Evolutionary conservation across 2,797 vertebrate genomes (phyloP), one percentile per base, ranked within the genome.

Genomic region (Poliocrania exsul): DNA sequence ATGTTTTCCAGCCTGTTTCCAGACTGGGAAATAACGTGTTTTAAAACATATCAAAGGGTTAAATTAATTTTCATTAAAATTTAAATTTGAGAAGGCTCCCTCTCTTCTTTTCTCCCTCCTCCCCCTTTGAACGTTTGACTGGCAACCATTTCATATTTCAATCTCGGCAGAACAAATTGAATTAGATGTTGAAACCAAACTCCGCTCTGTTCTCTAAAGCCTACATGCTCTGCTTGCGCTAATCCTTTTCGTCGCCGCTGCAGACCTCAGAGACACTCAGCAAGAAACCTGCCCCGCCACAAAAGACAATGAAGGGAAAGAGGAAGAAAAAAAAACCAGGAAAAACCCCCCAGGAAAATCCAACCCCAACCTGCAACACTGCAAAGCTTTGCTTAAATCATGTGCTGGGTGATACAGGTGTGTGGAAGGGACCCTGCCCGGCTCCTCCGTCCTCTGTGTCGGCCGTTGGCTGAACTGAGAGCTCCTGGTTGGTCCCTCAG

Each of bases 141-240:
- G 98, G 97, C 98, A 98, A 97, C 97, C 97, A 98, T 98, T 98
- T 98, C 98, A 97, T 97, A 98, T 98, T 98, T 98, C 98, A 97
- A 97, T 98, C 97, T 97, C 97, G 37, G 98, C 97, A 98, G 98
- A 98, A 98, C 98, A 98, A 98, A 98, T 98, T 98, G 98, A 98
- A 98, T 98, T 98, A 98, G 98, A 97, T 98, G 97, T 97, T 97
- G 97, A 97, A 96, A 97, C 97, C 95, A 92, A 96, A 97, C 97
- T 97, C 92, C 75, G 96, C 96, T 97, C 97, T 97, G 97, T 96
- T 97, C 96, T 97, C 97, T 95, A 96, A 96, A 97, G 97, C 97
- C 97, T 96, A 97, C 95, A 91, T 83, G 96, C 96, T 91, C 89
- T 53, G 97, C 97, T 95, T 84, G 91, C 73, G 37, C 96, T 98